phyloP scores from a whole-genome alignment of 2,797 vertebrate species.

The Nyctibius grandis region DNA sequence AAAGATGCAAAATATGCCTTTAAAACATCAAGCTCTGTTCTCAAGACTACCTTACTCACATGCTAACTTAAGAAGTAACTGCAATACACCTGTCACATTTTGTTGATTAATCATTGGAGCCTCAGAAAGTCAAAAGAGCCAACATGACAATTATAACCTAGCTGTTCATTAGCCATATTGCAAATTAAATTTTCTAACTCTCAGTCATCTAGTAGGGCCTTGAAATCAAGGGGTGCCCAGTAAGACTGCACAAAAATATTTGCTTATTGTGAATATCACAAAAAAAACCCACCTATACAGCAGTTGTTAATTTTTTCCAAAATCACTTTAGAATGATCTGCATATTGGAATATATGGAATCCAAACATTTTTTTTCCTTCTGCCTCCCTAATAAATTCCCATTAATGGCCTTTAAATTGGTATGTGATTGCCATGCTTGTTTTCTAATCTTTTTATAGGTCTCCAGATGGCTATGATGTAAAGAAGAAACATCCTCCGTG shows the following conservation, averaged over 20 bases:
- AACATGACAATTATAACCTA: slow-evolving; percentile 28
- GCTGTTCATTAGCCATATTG: slow-evolving; percentile 29
- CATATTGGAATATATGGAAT: slow-evolving; percentile 1
- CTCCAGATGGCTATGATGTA: slow-evolving; percentile 67
- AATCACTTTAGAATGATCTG: not conserved
- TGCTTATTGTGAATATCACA: slow-evolving; percentile 25
- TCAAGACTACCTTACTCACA: not conserved
- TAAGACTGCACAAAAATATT: not conserved
- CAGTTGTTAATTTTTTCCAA: not conserved
- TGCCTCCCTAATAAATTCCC: slow-evolving; percentile 38
- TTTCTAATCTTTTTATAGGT: slow-evolving; percentile 71
- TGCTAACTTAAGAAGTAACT: slow-evolving; percentile 4
- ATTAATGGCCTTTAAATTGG: slow-evolving; percentile 55
- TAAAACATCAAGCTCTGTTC: slow-evolving; percentile 33
- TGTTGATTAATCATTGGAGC: slow-evolving; percentile 10
- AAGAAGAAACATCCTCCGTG: slow-evolving; percentile 44
- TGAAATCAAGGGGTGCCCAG: not conserved
- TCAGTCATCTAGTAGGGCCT: not conserved
- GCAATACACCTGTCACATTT: slow-evolving; percentile 1
- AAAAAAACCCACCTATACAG: not conserved
- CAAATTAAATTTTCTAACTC: slow-evolving; percentile 30
- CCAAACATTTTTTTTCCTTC: slow-evolving; percentile 15
- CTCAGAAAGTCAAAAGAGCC: slow-evolving; percentile 35
- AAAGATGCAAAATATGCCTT: slow-evolving; percentile 13
- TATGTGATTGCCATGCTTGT: slow-evolving; percentile 57